Conservation (phyloP, 2,113 vertebrate species). For the Connochaetes taurinus region DNA sequence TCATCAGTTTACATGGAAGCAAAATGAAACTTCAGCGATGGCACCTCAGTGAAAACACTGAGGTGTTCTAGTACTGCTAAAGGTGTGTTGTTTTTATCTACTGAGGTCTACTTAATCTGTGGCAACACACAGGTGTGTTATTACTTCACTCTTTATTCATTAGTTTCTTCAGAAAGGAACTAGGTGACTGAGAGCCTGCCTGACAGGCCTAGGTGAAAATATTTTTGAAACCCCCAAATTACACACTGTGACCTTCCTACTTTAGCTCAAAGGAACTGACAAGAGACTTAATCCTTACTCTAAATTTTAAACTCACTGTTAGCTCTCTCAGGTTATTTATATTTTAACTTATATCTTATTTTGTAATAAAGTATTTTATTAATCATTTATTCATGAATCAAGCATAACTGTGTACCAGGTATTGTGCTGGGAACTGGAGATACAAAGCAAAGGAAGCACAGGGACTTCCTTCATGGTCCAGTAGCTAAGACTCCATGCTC, state of each 20-base stretch:
- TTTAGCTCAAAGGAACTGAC: neutral
- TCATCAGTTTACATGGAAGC: conserved; percentile 19
- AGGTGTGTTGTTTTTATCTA: neutral
- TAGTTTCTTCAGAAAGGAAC: conserved; percentile 18
- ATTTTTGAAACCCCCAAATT: neutral
- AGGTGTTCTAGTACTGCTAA: neutral
- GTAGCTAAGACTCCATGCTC: neutral
- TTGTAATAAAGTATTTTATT: conserved; percentile 17
- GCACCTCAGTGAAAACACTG: neutral
- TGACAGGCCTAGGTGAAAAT: neutral
- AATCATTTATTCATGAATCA: neutral
- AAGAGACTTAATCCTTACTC: neutral
- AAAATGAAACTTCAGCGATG: conserved; percentile 33
- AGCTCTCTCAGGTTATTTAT: neutral
- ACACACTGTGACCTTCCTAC: neutral
- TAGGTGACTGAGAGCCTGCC: neutral
- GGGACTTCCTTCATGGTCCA: neutral
- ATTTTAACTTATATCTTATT: conserved; percentile 12
- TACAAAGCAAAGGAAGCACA: neutral
- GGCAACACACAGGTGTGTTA: neutral
- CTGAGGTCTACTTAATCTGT: neutral
- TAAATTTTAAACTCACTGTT: conserved; percentile 9
- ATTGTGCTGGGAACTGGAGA: neutral
- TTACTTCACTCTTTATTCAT: neutral
- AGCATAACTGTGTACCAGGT: neutral